Evolutionary conservation across 2,888 invertebrate genomes (phyloP), one percentile per base, ranked within the genome.

Genomic region (Agonum fuliginosum): DNA sequence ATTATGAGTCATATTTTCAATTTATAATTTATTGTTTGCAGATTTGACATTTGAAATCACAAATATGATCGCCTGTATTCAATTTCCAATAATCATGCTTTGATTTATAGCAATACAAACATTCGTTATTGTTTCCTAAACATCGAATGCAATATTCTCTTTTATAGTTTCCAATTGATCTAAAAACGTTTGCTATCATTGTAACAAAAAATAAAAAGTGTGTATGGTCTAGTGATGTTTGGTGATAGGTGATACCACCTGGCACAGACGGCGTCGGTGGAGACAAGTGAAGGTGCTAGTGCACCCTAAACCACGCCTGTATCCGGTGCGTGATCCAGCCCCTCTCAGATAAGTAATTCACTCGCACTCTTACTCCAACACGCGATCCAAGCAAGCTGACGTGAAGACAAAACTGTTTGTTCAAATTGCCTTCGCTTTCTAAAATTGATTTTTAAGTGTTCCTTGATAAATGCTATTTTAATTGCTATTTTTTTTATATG

Each of bases 271-370:
- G 69, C 69, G 69, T 46, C 69, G 69, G 6, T 12, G 14, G 10
- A 69, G 69, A 69, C 69, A 69, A 69, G 37, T 67, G 67, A 67
- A 67, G 67, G 67, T 67, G 67, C 41, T 67, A 67, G 41, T 37
- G 37, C 37, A 62, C 69, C 46, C 69, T 69, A 43, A 69, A 43
- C 67, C 37, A 34, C 67, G 41, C 67, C 41, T 41, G 12, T 17
- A 17, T 46, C 69, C 24, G 12, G 24, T 69, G 43, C 46, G 43
- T 69, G 69, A 69, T 46, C 37, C 69, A 37, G 20, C 41, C 67
- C 34, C 19, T 17, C 10, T 19, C 65, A 37, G 14, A 65, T 34
- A 41, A 41, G 20, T 65, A 65, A 41, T 67, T 54, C 54, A 24
- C 24, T 54, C 54, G 54, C 54, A 62, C 58, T 30, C 30, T 62